These are phyloP conservation scores for Xanthorhoe spadicearia DNA, from an alignment of 2,888 invertebrate species.

Conservation along the genomic window DNA sequence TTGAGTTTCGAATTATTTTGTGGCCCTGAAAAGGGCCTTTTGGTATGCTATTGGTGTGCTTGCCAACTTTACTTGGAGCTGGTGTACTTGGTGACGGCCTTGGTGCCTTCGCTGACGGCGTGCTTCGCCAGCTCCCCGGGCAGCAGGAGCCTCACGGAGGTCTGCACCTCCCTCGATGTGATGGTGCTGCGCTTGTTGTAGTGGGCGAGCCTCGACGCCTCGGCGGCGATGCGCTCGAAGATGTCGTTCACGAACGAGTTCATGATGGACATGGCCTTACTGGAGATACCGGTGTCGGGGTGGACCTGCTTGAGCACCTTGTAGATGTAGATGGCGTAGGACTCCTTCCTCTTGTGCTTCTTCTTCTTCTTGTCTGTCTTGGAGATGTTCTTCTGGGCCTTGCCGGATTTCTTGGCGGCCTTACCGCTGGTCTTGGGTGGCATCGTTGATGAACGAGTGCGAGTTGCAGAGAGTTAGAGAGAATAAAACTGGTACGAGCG, in stretches of 20 bases:
- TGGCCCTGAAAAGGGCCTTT: slow-evolving; percentile 26
- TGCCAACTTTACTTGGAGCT: slow-evolving; percentile 55
- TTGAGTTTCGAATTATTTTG: background rate
- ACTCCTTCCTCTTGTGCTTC: slow-evolving; percentile 79
- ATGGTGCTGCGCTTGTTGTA: slow-evolving; percentile 88
- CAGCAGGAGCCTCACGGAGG: slow-evolving; percentile 76
- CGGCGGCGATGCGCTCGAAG: slow-evolving; percentile 83
- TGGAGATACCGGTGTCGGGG: slow-evolving; percentile 80
- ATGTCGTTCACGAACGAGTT: slow-evolving; percentile 33
- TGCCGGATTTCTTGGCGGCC: slow-evolving; percentile 81
- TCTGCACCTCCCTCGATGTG: slow-evolving; percentile 74
- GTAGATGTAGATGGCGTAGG: slow-evolving; percentile 85
- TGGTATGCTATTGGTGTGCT: background rate
- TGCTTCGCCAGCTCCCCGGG: slow-evolving; percentile 85
- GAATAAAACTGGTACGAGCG: slow-evolving; percentile 24
- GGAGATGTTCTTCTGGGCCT: slow-evolving; percentile 84
- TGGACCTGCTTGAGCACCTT: slow-evolving; percentile 88
- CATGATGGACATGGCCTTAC: slow-evolving; percentile 86
- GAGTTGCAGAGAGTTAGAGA: background rate
- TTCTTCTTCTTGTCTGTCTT: slow-evolving; percentile 83
- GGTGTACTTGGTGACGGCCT: slow-evolving; percentile 86
- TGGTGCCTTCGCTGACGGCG: slow-evolving; percentile 87
- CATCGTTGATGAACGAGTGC: slow-evolving; percentile 31
- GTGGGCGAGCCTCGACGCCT: slow-evolving; percentile 86
- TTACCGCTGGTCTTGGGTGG: slow-evolving; percentile 31